Base-by-base conservation (phyloP, 2,113 vertebrate genomes). In the Grammomys dolichurus region DNA sequence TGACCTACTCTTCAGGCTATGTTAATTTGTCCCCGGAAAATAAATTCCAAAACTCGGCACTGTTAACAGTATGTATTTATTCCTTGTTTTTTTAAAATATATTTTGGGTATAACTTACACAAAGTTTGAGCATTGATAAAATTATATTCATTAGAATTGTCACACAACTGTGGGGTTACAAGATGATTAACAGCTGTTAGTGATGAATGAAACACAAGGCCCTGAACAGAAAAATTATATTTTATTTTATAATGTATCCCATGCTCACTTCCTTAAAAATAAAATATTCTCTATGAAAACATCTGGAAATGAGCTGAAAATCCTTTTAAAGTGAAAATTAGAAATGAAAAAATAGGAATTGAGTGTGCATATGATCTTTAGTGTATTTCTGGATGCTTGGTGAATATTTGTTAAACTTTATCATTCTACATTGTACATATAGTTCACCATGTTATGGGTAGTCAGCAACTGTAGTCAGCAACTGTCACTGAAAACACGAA, bases 31-130 rank as follows among this genome's bases (percentile, higher is more conserved):
- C 98, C 16, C 12, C 95, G 43, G 96, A 43, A 90, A 99, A 99
- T 96, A 90, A 98, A 84, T 98, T 99, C 98, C 99, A 99, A 87
- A 98, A 93, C 0, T 86, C 96, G 7, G 98, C 97, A 46, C 95
- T 58, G 17, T 94, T 99, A 96, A 98, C 96, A 97, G 99, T 99
- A 98, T 96, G 98, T 97, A 98, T 91, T 95, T 56, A 93, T 97
- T 89, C 51, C 91, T 96, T 24, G 0, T 54, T 67, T 36, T 95
- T 13, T 31, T 11, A 11, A 70, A 28, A 70, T 9, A 51, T 67
- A 5, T 85, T 93, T 85, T 93, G 77, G 51, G 40, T 60, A 69
- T 92, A 94, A 81, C 89, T 14, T 48, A 4, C 72, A 10, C 8
- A 87, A 48, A 65, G 10, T 90, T 93, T 72, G 31, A 94, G 46